Conservation (phyloP, 1,140 invertebrate species). For the Antheraea mylitta region DNA sequence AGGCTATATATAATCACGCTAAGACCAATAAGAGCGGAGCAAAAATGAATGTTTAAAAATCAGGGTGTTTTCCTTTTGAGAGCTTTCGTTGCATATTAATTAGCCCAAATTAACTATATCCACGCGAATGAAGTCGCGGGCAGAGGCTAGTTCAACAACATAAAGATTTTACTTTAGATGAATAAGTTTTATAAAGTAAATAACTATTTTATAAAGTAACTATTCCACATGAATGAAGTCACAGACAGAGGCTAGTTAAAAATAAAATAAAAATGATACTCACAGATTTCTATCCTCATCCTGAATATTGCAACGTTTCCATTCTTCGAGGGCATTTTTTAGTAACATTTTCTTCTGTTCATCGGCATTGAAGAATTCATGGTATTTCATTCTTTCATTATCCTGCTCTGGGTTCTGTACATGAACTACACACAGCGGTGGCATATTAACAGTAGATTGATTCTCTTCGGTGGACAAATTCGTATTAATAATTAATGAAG, state of each 20-base stretch:
- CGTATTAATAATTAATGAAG: no score
- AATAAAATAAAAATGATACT: conserved; percentile 32
- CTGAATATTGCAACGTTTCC: conserved; percentile 41
- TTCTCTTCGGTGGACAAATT: background rate
- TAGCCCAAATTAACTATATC: no score
- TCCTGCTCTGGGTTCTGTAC: background rate
- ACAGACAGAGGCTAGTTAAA: no score
- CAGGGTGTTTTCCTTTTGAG: no score
- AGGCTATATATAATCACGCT: background rate
- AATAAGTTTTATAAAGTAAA: no score
- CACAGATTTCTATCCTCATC: conserved; percentile 58
- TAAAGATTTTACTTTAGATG: no score
- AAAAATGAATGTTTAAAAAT: no score
- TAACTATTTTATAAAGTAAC: no score
- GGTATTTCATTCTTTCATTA: background rate
- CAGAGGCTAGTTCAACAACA: no score
- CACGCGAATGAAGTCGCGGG: no score
- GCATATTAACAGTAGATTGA: background rate
- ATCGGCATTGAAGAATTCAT: background rate
- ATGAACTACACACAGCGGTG: background rate
- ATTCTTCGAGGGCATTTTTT: conserved; percentile 49
- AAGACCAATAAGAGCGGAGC: background rate
- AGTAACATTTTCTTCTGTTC: background rate
- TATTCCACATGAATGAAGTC: no score
- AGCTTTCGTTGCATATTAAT: no score